These are phyloP conservation scores for Rhizomys pruinosus DNA, from an alignment of 2,113 vertebrate genomes.

Conservation along the genomic window DNA sequence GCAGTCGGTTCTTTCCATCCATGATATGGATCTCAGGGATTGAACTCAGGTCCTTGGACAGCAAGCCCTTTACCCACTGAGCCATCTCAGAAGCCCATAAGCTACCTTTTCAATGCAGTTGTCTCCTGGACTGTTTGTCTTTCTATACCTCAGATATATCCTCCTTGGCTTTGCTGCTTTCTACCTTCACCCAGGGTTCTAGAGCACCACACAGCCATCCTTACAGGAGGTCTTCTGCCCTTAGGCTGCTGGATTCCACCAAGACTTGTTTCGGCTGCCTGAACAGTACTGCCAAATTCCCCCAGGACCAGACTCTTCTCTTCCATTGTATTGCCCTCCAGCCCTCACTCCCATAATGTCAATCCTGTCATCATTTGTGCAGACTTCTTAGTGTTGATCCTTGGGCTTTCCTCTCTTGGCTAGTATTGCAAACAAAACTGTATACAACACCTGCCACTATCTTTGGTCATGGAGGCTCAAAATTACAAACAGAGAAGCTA, in stretches of 20 bases:
- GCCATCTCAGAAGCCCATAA: background rate
- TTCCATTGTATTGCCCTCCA: background rate
- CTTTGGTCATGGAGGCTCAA: constrained; percentile 1
- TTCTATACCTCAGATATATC: background rate
- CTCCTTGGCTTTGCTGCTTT: background rate
- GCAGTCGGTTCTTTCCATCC: background rate
- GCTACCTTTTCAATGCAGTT: no score
- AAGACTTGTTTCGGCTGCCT: background rate
- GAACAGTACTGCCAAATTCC: rapidly evolving
- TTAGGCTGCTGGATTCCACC: background rate
- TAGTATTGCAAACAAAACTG: background rate
- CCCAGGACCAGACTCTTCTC: background rate
- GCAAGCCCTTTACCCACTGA: background rate
- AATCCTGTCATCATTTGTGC: background rate
- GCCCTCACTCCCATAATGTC: background rate
- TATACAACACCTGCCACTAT: background rate
- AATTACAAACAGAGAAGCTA: background rate
- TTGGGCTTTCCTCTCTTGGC: background rate
- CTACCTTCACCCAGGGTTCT: background rate
- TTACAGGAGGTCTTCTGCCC: rapidly evolving
- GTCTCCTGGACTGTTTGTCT: background rate
- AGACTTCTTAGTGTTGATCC: background rate
- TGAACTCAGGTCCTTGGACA: background rate
- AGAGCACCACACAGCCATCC: background rate
- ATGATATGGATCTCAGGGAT: background rate